phyloP scores from a whole-genome alignment of 2,797 vertebrate species.

The Antennarius maculatus region DNA sequence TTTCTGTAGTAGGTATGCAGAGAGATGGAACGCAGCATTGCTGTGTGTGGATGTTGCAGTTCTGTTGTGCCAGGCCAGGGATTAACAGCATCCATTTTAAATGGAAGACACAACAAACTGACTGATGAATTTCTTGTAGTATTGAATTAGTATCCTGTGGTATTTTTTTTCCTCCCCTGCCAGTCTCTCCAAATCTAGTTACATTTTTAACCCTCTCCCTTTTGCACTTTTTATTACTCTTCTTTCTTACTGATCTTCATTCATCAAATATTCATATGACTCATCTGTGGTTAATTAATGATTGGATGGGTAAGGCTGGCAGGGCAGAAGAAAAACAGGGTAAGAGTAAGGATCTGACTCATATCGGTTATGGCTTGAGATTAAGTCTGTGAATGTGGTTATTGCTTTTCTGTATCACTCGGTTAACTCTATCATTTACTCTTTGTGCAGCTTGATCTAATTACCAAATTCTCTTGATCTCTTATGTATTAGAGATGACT shows the following conservation, averaged over 20 bases:
- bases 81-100: constrained; percentile 37
- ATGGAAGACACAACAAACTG: constrained; percentile 44
- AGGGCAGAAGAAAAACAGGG: constrained; percentile 33
- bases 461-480: constrained; percentile 20
- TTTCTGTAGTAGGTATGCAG: constrained; percentile 2
- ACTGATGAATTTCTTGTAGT: constrained; percentile 31
- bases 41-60: constrained; percentile 1
- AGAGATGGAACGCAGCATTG: not conserved
- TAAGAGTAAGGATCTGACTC: constrained; percentile 61
- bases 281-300: constrained; percentile 73
- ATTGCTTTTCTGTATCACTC: constrained; percentile 49
- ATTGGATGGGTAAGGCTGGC: constrained; percentile 43
- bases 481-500: constrained; percentile 19
- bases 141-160: constrained; percentile 22
- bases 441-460: constrained; percentile 25
- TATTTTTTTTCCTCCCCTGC: constrained; percentile 22
- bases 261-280: constrained; percentile 58
- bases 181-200: constrained; percentile 7
- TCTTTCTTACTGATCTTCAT: constrained; percentile 35
- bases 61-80: constrained; percentile 22
- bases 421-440: constrained; percentile 27
- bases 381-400: constrained; percentile 59
- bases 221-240: constrained; percentile 25
- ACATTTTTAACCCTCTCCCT: constrained; percentile 20
- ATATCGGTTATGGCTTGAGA: constrained; percentile 62